Conservation (phyloP, 35 echinoderm and acorn worm genomes). For the Hemicentrotus pulcherrimus region DNA sequence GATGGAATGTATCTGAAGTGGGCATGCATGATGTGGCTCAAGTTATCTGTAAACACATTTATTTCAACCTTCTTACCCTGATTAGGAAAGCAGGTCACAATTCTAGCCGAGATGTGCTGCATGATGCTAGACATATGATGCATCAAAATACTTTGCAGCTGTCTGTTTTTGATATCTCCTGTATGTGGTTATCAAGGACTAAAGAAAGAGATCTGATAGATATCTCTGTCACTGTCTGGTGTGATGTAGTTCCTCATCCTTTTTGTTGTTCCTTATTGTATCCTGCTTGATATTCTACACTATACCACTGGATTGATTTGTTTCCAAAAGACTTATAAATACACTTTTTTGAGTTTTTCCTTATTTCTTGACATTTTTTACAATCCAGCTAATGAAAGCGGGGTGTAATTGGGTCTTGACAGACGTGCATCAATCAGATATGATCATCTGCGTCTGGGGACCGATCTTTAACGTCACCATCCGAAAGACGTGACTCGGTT, state of each 20-base stretch:
- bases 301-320: too few species aligned
- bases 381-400: too few species aligned
- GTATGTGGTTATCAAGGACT: not conserved
- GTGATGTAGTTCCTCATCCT: not conserved
- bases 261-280: not conserved
- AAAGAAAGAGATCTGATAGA: too few species aligned
- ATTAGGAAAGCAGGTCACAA: not conserved
- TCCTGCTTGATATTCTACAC: too few species aligned
- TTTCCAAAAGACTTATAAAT: too few species aligned
- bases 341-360: too few species aligned
- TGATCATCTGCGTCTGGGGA: too few species aligned
- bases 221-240: not conserved
- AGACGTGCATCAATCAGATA: too few species aligned
- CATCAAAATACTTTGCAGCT: slow-evolving; percentile 1
- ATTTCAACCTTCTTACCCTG: not conserved
- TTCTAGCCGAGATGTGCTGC: not conserved
- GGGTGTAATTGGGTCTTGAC: too few species aligned
- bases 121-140: slow-evolving; percentile 1
- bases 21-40: not conserved
- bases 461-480: too few species aligned
- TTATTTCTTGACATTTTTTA: too few species aligned
- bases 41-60: slow-evolving; percentile 2
- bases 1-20: not conserved
- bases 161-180: not conserved
- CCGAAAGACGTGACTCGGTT: too few species aligned